Evolutionary conservation across 2,797 vertebrate genomes (phyloP).

Genomic region (Crenuchus spilurus): DNA sequence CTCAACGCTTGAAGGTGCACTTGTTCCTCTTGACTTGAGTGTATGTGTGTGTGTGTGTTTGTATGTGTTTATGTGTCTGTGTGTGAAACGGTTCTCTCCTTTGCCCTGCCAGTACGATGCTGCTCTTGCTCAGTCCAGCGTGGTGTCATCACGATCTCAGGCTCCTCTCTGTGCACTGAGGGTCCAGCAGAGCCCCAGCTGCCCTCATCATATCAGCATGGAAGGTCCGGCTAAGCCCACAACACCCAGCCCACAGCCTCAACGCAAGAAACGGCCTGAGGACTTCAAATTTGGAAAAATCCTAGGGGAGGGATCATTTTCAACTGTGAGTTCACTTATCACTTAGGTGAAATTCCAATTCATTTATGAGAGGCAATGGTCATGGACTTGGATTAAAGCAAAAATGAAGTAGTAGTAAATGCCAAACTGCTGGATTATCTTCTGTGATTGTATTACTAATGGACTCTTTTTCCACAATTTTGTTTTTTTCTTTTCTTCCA

Average conservation of each 20-base stretch:
- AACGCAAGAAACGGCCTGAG: conserved; percentile 92
- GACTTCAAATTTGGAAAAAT: conserved; percentile 98
- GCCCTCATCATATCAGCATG: conserved; percentile 85
- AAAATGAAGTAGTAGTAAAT: no score
- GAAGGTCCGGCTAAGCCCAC: conserved; percentile 70
- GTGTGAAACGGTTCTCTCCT: background rate
- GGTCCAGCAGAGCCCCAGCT: conserved; percentile 87
- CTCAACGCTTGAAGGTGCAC: conserved; percentile 36
- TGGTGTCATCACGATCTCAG: conserved; percentile 86
- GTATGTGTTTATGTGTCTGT: conserved; percentile 41
- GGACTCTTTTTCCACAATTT: no score
- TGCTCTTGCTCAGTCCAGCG: conserved; percentile 84
- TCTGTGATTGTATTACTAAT: no score
- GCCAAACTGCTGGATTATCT: no score
- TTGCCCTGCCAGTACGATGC: conserved; percentile 87
- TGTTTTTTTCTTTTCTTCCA: no score
- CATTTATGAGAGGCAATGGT: background rate
- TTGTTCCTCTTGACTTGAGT: conserved; percentile 45
- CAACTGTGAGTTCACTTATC: conserved; percentile 78
- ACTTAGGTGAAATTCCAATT: background rate
- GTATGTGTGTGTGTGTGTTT: conserved; percentile 29
- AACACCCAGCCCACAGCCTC: conserved; percentile 70
- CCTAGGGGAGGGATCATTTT: conserved; percentile 97
- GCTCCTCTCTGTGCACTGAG: conserved; percentile 97
- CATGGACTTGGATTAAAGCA: background rate